Evolutionary conservation across 2,113 vertebrate species (phyloP).

Genomic region (Eonycteris spelaea): DNA sequence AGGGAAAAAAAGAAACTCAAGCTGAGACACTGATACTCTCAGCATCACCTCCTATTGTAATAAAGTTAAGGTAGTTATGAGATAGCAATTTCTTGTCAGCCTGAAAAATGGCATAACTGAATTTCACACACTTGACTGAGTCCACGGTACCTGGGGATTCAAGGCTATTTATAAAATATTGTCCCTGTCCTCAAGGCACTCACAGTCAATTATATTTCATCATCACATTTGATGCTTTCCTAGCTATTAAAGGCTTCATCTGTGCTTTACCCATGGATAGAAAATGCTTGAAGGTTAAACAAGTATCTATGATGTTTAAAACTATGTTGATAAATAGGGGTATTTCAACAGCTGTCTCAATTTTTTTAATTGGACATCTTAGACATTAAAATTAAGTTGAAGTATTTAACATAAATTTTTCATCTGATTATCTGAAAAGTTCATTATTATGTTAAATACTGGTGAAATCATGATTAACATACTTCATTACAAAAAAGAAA

Average conservation of each 20-base stretch:
- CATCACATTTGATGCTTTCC: conserved; percentile 9
- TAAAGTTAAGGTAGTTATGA: conserved; percentile 29
- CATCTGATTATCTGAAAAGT: background rate
- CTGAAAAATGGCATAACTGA: conserved; percentile 10
- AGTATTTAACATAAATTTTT: conserved; percentile 14
- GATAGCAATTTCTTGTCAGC: conserved; percentile 14
- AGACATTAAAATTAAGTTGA: background rate
- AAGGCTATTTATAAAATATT: conserved; percentile 6
- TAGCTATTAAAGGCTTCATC: background rate
- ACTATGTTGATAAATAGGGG: background rate
- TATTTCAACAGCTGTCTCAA: background rate
- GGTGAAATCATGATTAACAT: background rate
- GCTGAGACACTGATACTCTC: background rate
- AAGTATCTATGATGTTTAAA: background rate
- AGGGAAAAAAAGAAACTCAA: background rate
- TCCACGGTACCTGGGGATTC: background rate
- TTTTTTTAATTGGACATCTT: background rate
- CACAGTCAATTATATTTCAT: conserved; percentile 45
- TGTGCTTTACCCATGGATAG: background rate
- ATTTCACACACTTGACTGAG: conserved; percentile 34
- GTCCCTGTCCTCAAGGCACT: conserved; percentile 50
- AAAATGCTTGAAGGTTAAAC: background rate
- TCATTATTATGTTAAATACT: conserved; percentile 19
- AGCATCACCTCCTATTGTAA: background rate
- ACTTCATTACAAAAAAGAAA: background rate